These are phyloP conservation scores for Chromoteleia sp. DNA, from an alignment of 2,888 invertebrate genomes.

Conservation along the genomic window DNA sequence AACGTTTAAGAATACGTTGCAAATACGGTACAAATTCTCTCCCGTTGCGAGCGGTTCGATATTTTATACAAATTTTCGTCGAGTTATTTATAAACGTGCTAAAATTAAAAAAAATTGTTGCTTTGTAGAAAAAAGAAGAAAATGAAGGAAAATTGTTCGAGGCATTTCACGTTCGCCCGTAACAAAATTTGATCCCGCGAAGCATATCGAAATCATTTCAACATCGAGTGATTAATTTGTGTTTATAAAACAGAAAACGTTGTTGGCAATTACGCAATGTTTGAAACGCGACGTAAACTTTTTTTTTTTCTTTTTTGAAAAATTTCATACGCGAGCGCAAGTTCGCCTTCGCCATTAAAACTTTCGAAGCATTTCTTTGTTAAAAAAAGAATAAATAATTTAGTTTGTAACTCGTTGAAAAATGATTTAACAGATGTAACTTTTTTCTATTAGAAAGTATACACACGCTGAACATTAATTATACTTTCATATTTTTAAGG, in stretches of 20 bases:
- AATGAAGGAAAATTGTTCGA: too few relatives aligned
- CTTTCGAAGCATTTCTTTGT: conserved; percentile 1
- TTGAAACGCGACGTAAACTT: neutral
- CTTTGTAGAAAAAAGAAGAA: too few relatives aligned
- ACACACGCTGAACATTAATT: conserved; percentile 16
- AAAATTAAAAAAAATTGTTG: too few relatives aligned
- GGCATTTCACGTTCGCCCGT: too few relatives aligned
- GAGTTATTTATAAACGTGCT: too few relatives aligned
- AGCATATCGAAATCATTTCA: neutral
- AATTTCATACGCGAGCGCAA: conserved; percentile 4
- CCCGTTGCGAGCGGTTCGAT: too few relatives aligned
- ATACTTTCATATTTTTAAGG: conserved; percentile 50
- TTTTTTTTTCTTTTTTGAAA: neutral
- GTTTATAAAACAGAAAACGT: neutral
- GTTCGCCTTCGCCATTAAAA: conserved; percentile 12
- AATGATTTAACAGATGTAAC: conserved; percentile 12
- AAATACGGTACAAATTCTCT: too few relatives aligned
- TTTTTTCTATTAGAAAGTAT: conserved; percentile 46
- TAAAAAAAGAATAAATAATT: conserved; percentile 16
- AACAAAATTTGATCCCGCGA: too few relatives aligned
- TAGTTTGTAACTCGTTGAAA: conserved; percentile 18
- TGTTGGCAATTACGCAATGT: neutral
- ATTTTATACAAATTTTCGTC: too few relatives aligned
- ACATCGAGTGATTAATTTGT: neutral
- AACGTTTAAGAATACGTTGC: too few relatives aligned